Evolutionary conservation across 1,140 invertebrate species (phyloP).

Genomic region (Aporrectodea caliginosa): DNA sequence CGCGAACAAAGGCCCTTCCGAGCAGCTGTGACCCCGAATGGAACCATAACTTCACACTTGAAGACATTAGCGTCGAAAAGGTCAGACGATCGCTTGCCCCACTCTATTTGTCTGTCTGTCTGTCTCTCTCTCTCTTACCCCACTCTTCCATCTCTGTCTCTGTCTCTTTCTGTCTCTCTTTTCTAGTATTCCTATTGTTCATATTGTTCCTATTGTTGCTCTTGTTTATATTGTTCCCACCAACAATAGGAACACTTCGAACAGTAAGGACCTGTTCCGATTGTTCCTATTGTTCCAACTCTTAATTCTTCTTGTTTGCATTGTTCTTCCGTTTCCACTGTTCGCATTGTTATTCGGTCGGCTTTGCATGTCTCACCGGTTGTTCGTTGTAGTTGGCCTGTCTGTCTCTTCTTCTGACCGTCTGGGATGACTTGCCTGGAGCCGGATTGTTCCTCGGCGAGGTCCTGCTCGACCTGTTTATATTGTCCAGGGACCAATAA

Average conservation of each 20-base stretch:
- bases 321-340: too few relatives aligned
- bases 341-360: too few relatives aligned
- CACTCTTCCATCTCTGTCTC: neutral
- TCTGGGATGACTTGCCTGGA: constrained; percentile 81
- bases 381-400: constrained; percentile 8
- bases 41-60: constrained; percentile 21
- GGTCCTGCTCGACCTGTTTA: constrained; percentile 48
- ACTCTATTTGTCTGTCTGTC: neutral
- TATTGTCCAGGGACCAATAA: too few relatives aligned
- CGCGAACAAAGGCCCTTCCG: constrained; percentile 9
- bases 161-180: neutral
- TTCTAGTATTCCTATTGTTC: too few relatives aligned
- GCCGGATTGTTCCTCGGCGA: constrained; percentile 65
- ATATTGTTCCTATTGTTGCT: too few relatives aligned
- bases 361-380: too few relatives aligned
- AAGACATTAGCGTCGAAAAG: constrained; percentile 17
- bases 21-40: constrained; percentile 12
- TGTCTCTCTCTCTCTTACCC: neutral
- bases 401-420: constrained; percentile 59
- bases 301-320: too few relatives aligned
- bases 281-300: too few relatives aligned
- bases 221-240: too few relatives aligned
- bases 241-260: too few relatives aligned
- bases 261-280: too few relatives aligned
- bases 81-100: neutral